Evolutionary conservation across 2,797 vertebrate genomes (phyloP).

Genomic region (Vipera latastei): DNA sequence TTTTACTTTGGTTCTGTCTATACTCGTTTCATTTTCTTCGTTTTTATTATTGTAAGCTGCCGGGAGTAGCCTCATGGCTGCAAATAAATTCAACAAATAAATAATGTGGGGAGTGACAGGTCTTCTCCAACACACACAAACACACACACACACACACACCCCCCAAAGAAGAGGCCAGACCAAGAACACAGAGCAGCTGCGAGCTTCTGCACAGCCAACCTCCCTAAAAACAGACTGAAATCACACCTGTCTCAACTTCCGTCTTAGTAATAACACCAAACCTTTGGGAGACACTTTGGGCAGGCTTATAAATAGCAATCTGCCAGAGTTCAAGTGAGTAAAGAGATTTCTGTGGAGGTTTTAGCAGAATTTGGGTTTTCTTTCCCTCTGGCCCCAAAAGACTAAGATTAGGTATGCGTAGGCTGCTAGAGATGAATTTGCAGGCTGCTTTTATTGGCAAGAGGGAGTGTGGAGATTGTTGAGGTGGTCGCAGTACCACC

Average conservation of each 20-base stretch:
- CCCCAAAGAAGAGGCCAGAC: neutral
- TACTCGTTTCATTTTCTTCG: neutral
- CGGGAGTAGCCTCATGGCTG: neutral
- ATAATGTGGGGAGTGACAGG: neutral
- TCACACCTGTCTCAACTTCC: neutral
- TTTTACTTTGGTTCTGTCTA: neutral
- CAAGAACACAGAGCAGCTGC: neutral
- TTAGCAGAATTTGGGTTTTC: neutral
- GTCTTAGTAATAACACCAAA: neutral
- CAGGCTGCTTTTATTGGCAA: neutral
- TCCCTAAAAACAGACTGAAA: neutral
- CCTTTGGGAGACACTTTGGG: neutral
- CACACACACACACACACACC: too few species aligned
- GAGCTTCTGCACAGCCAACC: neutral
- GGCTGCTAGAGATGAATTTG: neutral
- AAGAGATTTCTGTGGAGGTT: neutral
- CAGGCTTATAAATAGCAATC: neutral
- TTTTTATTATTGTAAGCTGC: neutral
- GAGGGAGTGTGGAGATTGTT: conserved; percentile 23
- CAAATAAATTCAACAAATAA: neutral
- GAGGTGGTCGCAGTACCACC: neutral
- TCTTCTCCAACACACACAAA: neutral
- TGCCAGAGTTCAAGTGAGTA: neutral
- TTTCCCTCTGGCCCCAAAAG: neutral
- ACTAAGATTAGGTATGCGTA: neutral